Evolutionary conservation across 2,888 invertebrate genomes (phyloP), one percentile per base, ranked within the genome.

Genomic region (Merodon equestris): DNA sequence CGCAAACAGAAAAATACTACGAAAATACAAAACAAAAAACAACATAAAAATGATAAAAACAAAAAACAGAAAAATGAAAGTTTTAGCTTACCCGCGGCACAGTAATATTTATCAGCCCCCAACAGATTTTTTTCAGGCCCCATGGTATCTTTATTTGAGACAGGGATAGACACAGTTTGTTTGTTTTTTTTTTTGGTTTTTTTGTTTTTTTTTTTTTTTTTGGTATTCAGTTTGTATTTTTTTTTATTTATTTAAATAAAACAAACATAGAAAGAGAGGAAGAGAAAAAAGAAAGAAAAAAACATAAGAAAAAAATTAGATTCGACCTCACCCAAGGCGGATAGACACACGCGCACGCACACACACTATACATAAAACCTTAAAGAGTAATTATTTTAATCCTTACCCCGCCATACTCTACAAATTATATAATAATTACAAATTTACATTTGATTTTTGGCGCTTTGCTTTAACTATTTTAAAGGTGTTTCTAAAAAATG

Each of bases 111-210:
- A 89, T 89, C 83, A 89, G 87, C 85, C 89, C 89, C 89, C 88
- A 89, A 89, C 89, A 89, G 86, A 89, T 89, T 88, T 89, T 89
- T 88, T 89, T 89, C 85, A 89, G 88, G 85, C 89, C 89, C 89
- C 89, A 89, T 87, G 89, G 89, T 86, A 89, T 88, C 89, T 89
- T 87, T 83, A 84, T 82, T 82, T 66, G 54, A 64, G 74, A 82
- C 73, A 81, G 66, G 61, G 63, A 67, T 40, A 75, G 71, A 76
- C 63, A 76, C 66, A 81, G 12, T 1, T 40, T 40, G 10, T 40
- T 66, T 68, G 53, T 73, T 54, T 66, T 81, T 68, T 63, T 13
- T 50, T 53, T 64, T 60, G 67, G 61, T 67, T 58, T 63, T 58
- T 60, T 67, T 40, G 51, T 58, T 72, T 77, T 38, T 77, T 76